Evolutionary conservation across 1,140 invertebrate species (phyloP).

Genomic region (Agrilus planipennis): DNA sequence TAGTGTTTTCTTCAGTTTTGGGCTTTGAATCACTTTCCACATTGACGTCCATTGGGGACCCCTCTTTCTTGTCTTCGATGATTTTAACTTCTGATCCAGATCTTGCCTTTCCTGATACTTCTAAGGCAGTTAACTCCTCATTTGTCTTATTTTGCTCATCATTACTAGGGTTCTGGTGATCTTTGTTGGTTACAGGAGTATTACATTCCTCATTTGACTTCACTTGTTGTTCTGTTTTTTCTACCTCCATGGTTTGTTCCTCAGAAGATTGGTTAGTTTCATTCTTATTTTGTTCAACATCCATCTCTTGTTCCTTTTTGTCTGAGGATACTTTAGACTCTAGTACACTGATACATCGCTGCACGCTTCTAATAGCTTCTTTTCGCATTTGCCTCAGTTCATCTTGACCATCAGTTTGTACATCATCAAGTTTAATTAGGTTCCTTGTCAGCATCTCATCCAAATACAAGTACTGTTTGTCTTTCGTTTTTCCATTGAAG

Average conservation of each 20-base stretch:
- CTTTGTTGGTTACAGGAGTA: constrained; percentile 3
- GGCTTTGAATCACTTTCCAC: neutral
- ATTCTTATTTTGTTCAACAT: constrained; percentile 2
- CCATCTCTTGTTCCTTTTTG: constrained; percentile 1
- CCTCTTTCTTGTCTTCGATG: constrained; percentile 11
- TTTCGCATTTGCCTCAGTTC: constrained; percentile 75
- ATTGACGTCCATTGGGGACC: neutral
- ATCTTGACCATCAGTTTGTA: constrained; percentile 84
- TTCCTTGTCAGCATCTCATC: constrained; percentile 93
- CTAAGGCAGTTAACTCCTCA: constrained; percentile 1
- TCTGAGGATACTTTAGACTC: constrained; percentile 57
- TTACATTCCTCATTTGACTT: constrained; percentile 6
- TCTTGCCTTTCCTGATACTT: constrained; percentile 7
- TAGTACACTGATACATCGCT: constrained; percentile 69
- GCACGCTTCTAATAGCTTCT: constrained; percentile 78
- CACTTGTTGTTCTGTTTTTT: neutral
- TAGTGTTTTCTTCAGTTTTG: constrained; percentile 8
- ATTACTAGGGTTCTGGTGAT: neutral
- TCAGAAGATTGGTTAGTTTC: neutral
- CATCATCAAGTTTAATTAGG: constrained; percentile 79
- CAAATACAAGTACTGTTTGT: constrained; percentile 78
- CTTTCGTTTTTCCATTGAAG: constrained; percentile 58
- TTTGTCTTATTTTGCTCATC: neutral
- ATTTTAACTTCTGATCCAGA: constrained; percentile 3
- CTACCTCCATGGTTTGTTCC: neutral